phyloP scores from a whole-genome alignment of 1,140 invertebrate species.

The Drosophila subpulchrella region DNA sequence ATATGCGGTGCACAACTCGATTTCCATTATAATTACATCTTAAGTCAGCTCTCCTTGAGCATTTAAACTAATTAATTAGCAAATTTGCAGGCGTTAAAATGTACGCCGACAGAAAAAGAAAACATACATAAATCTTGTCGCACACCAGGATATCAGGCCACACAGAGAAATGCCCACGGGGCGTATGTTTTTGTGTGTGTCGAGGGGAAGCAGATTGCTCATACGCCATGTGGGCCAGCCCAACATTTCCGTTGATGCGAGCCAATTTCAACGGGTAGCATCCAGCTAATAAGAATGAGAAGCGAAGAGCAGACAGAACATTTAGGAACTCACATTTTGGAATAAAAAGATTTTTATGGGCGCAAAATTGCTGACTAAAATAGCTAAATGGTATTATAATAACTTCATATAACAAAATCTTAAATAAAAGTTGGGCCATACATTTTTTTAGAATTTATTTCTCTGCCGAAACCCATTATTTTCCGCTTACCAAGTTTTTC shows the following conservation, averaged over 20 bases:
- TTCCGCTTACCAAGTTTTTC: not conserved
- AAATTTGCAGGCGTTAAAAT: constrained; percentile 80
- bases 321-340: not conserved
- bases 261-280: constrained; percentile 4
- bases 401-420: not conserved
- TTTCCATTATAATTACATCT: constrained; percentile 32
- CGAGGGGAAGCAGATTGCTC: constrained; percentile 54
- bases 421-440: not conserved
- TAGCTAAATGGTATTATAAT: not conserved
- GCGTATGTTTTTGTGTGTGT: constrained; percentile 27
- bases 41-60: constrained; percentile 5
- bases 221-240: constrained; percentile 61
- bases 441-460: no score
- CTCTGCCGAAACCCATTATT: not conserved
- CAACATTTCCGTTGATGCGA: constrained; percentile 44
- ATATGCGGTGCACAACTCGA: constrained; percentile 16
- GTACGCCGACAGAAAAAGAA: constrained; percentile 70
- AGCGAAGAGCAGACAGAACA: constrained; percentile 3
- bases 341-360: not conserved
- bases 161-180: constrained; percentile 49
- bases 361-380: not conserved
- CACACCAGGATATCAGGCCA: constrained; percentile 55
- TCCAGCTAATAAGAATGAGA: constrained; percentile 15
- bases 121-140: constrained; percentile 76
- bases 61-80: constrained; percentile 80